Evolutionary conservation across 2,888 invertebrate genomes (phyloP), one percentile per base, ranked within the genome.

Genomic region (Drosophila longiperda): DNA sequence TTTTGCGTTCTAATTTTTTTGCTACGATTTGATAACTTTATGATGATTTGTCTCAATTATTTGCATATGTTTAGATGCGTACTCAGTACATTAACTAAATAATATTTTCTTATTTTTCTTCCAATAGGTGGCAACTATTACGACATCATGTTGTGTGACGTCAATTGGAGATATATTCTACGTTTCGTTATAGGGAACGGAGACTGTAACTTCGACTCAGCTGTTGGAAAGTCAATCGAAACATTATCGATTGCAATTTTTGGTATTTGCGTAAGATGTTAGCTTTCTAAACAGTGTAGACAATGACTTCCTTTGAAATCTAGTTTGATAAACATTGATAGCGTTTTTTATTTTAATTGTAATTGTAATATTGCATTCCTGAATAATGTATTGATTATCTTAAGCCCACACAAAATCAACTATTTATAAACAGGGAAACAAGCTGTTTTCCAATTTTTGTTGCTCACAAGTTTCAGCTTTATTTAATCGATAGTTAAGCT

Each of bases 1-100:
- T 64, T 55, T 54, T 77, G 54, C 58, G 78, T 67, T 67, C 61
- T 67, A 61, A 11, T 57, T 64, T 72, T 63, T 71, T 45, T 5
- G 9, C 29, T 69, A 80, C 77, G 53, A 61, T 64, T 48, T 38
- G 68, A 55, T 15, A 49, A 17, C 53, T 11, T 32, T 80, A 67
- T 54, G 36, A 8, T 32, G 75, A 33, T 53, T 42, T 3, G 1
- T n/a, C 1, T 60, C 23, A 32, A 54, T 17, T 32, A 20, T 12
- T 33, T 38, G 23, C 7, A 42, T 40, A 9, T 34, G 20, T 29
- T 40, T 33, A 11, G 7, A 33, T 17, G 32, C 3, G 32, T 36
- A 38, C 15, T 66, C 1, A n/a, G 29, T 15, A n/a, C 8, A 23
- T 20, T 8, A 32, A n/a, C 32, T 26, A 38, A 53, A 33, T 15